A percentile compares a stretch with the other conserved stretches of the same genome.
Evolutionary conservation across 92 coral and sea anemone genomes (phyloP).

Genomic region (Epizoanthus stellaris): DNA sequence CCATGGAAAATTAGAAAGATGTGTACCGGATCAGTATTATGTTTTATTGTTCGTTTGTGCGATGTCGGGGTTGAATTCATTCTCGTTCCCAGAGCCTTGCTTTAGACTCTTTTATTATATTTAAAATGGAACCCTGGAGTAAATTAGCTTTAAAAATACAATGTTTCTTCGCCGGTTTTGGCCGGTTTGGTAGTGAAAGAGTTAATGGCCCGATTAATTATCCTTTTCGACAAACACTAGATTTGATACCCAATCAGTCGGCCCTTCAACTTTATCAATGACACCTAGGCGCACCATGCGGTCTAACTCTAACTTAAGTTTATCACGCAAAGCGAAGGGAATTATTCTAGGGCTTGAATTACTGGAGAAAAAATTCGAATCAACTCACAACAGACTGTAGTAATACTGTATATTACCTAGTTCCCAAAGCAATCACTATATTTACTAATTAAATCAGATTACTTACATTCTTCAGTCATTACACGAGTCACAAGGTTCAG

Average conservation of each 20-base stretch:
- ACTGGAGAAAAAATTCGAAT: background rate
- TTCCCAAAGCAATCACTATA: background rate
- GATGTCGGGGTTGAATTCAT: no score
- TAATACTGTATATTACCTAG: background rate
- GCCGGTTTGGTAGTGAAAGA: no score
- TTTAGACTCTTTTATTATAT: no score
- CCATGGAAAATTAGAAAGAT: no score
- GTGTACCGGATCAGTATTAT: no score
- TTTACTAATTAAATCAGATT: constrained; percentile 3
- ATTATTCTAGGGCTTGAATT: background rate
- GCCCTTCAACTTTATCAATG: constrained; percentile 15
- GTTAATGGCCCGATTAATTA: no score
- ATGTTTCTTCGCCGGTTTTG: no score
- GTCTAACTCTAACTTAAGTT: constrained; percentile 15
- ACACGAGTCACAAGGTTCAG: constrained; percentile 13
- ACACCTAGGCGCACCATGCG: constrained; percentile 19
- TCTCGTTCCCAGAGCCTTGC: no score
- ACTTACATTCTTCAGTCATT: constrained; percentile 3
- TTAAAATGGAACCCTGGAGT: no score
- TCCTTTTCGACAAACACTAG: constrained; percentile 14
- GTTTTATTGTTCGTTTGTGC: no score
- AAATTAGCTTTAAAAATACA: no score
- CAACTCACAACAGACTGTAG: no score
- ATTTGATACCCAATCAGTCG: constrained; percentile 41
- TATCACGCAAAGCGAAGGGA: constrained; percentile 17